A percentile compares a stretch with the other conserved stretches of the same genome.
phyloP scores from a whole-genome alignment of 2,113 vertebrate genomes.

The Strigops habroptila region DNA sequence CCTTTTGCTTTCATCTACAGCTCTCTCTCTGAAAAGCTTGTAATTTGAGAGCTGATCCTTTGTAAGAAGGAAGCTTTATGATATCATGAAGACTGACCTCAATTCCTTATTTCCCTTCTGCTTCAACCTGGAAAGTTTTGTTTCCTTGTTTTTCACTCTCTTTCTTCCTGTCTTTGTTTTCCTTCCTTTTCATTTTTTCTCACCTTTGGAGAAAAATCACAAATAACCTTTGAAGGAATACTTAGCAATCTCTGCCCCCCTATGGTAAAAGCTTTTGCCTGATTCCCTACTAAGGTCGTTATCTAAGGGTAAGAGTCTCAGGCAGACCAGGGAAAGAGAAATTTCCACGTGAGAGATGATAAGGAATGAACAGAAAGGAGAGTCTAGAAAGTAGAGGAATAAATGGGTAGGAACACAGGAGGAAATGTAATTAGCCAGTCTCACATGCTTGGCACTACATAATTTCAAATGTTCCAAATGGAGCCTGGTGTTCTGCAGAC shows the following conservation, averaged over 20 bases:
- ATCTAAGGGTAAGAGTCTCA: neutral
- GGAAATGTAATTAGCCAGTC: neutral
- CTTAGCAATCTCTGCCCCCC: neutral
- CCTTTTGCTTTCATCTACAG: conserved; percentile 6
- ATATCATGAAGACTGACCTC: neutral
- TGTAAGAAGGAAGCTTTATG: neutral
- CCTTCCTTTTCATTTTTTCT: neutral
- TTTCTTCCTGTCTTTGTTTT: neutral
- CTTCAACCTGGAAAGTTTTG: neutral
- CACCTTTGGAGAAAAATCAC: neutral
- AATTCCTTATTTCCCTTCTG: neutral
- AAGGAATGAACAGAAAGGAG: neutral
- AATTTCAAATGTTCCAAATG: neutral
- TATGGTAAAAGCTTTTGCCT: neutral
- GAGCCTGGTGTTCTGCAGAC: neutral
- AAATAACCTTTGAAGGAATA: neutral
- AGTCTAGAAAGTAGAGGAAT: neutral
- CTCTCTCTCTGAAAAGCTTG: neutral
- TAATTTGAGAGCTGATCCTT: neutral
- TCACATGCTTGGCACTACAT: neutral
- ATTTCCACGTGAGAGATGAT: neutral
- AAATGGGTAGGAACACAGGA: neutral
- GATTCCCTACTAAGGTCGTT: neutral
- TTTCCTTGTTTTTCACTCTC: neutral
- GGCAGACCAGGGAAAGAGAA: neutral